These are phyloP conservation scores for Chaetodon trifasciatus DNA, from an alignment of 2,797 vertebrate genomes.

Conservation along the genomic window DNA sequence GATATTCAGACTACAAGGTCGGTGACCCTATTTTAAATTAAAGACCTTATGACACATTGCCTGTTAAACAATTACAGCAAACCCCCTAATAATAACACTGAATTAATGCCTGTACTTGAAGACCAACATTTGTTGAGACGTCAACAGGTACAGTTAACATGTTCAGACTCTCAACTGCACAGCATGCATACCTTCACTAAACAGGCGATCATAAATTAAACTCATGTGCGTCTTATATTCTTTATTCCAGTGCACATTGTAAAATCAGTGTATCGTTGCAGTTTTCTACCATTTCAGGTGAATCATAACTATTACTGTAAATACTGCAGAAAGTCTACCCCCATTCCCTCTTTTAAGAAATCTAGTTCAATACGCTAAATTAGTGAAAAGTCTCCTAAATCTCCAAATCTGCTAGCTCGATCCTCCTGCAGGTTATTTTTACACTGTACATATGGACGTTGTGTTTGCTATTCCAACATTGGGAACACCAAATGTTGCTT, in stretches of 20 bases:
- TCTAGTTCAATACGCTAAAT: slow-evolving; percentile 23
- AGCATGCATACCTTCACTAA: not conserved
- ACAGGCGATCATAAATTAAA: slow-evolving; percentile 6
- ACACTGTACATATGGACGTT: not conserved
- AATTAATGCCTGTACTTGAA: slow-evolving; percentile 25
- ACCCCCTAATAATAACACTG: slow-evolving; percentile 22
- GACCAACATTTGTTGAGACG: slow-evolving; percentile 39
- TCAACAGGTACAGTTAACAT: slow-evolving; percentile 29
- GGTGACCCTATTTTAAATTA: slow-evolving; percentile 28
- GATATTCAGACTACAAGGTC: slow-evolving; percentile 39
- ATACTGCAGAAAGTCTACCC: slow-evolving; percentile 10
- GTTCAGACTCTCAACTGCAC: slow-evolving; percentile 23
- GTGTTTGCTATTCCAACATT: not conserved
- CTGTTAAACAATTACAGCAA: slow-evolving; percentile 36
- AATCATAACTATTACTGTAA: not conserved
- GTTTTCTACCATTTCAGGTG: slow-evolving; percentile 6
- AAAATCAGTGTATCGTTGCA: slow-evolving; percentile 13
- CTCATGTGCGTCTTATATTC: not conserved
- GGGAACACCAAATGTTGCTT: not conserved
- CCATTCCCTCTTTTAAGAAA: slow-evolving; percentile 4
- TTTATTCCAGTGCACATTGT: slow-evolving; percentile 27
- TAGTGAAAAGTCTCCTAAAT: slow-evolving; percentile 9
- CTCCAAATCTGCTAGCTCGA: not conserved
- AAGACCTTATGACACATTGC: slow-evolving; percentile 23
- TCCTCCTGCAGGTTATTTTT: slow-evolving; percentile 12